A percentile compares a stretch with the other conserved stretches of the same genome.
phyloP scores from a whole-genome alignment of 1,140 invertebrate genomes.

The Propsilocerus akamusi region DNA sequence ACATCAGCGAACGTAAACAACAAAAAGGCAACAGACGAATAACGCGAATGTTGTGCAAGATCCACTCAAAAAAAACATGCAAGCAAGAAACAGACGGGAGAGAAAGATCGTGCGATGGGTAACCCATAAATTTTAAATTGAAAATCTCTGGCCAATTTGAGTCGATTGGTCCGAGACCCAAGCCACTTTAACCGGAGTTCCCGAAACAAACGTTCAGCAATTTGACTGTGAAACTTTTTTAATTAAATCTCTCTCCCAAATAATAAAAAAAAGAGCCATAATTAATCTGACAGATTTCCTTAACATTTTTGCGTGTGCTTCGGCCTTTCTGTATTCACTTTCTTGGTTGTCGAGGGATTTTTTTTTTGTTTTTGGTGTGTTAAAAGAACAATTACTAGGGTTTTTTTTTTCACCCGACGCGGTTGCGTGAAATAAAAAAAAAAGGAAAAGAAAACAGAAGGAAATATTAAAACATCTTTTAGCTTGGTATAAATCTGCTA shows the following conservation, averaged over 20 bases:
- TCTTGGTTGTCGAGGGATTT: background rate
- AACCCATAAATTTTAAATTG: background rate
- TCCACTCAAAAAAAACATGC: too few species aligned
- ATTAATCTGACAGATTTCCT: conserved; percentile 3
- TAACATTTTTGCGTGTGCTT: conserved; percentile 3
- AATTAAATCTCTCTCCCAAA: conserved; percentile 3
- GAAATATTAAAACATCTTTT: conserved; percentile 4
- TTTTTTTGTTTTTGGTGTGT: too few species aligned
- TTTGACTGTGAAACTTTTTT: background rate
- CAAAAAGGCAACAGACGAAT: too few species aligned
- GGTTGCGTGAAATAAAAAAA: conserved; percentile 1
- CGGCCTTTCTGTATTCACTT: background rate
- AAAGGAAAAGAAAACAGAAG: background rate
- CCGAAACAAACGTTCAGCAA: too few species aligned
- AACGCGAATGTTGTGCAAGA: too few species aligned
- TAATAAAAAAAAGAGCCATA: too few species aligned
- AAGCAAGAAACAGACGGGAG: too few species aligned
- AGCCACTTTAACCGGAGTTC: too few species aligned
- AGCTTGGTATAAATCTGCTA: background rate
- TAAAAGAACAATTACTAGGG: too few species aligned
- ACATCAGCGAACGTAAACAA: too few species aligned
- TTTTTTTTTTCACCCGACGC: background rate
- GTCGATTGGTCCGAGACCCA: too few species aligned
- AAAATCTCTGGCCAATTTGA: background rate
- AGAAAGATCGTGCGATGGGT: too few species aligned